These are phyloP conservation scores for Eleginops maclovinus DNA, from an alignment of 2,113 vertebrate genomes.

Conservation along the genomic window DNA sequence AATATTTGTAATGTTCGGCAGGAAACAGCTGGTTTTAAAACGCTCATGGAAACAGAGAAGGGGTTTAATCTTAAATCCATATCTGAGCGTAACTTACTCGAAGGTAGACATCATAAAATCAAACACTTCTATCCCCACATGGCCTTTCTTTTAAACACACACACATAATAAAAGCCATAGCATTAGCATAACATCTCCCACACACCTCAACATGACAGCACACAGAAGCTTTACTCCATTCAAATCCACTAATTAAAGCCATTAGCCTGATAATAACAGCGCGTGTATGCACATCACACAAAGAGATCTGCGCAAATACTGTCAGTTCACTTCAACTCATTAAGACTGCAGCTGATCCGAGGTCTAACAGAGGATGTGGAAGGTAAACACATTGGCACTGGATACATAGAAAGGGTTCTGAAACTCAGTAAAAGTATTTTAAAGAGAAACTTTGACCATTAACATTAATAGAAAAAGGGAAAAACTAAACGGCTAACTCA, in stretches of 20 bases:
- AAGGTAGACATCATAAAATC: neutral
- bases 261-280: conserved; percentile 66
- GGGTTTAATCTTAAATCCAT: too few relatives aligned
- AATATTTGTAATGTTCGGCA: too few relatives aligned
- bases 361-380: neutral
- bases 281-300: conserved; percentile 43
- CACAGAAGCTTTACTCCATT: conserved; percentile 41
- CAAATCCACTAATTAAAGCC: conserved; percentile 66
- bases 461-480: too few relatives aligned
- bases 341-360: neutral
- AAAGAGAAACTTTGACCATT: too few relatives aligned
- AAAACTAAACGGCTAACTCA: too few relatives aligned
- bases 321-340: conserved; percentile 11
- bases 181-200: too few relatives aligned
- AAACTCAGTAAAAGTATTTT: too few relatives aligned
- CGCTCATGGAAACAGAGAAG: too few relatives aligned
- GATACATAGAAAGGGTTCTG: too few relatives aligned
- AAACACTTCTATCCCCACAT: neutral
- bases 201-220: conserved; percentile 50
- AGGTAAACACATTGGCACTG: too few relatives aligned
- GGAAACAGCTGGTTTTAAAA: too few relatives aligned
- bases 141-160: conserved; percentile 11
- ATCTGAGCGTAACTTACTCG: conserved; percentile 1
- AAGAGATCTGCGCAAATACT: conserved; percentile 32
- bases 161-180: too few relatives aligned